These are phyloP conservation scores for Harpagifer antarcticus DNA, from an alignment of 2,797 vertebrate genomes.

Conservation along the genomic window DNA sequence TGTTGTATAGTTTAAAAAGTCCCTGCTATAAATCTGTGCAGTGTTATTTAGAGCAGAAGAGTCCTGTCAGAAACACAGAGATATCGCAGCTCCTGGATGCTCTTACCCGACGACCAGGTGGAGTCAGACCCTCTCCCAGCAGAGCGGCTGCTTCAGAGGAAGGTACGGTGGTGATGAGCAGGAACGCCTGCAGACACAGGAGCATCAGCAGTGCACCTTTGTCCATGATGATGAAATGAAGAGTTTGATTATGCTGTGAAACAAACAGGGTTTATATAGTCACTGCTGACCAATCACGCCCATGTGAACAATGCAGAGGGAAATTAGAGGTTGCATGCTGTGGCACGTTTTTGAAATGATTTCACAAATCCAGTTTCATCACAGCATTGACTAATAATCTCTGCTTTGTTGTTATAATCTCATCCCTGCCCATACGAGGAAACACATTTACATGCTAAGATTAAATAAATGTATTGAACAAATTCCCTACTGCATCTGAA, in stretches of 20 bases:
- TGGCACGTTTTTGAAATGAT: background rate
- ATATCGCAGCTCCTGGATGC: background rate
- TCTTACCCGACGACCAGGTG: constrained; percentile 8
- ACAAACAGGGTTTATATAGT: background rate
- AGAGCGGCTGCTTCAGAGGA: constrained; percentile 14
- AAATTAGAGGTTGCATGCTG: too few species aligned
- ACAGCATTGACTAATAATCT: background rate
- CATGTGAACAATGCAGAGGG: too few species aligned
- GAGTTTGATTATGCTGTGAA: background rate
- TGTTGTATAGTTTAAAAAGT: background rate
- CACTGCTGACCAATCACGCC: background rate
- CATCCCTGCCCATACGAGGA: background rate
- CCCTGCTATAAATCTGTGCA: background rate
- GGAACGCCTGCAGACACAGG: constrained; percentile 54
- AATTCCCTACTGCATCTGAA: background rate
- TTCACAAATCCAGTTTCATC: background rate
- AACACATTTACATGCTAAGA: too few species aligned
- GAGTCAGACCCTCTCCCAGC: background rate
- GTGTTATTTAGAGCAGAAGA: background rate
- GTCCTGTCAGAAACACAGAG: background rate
- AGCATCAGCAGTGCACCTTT: constrained; percentile 46
- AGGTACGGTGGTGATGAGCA: constrained; percentile 38
- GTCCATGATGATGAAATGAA: constrained; percentile 60
- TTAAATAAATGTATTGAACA: too few species aligned
- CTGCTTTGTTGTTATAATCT: background rate